Conservation (phyloP, 2,888 invertebrate species). For the Cenopis cana region DNA sequence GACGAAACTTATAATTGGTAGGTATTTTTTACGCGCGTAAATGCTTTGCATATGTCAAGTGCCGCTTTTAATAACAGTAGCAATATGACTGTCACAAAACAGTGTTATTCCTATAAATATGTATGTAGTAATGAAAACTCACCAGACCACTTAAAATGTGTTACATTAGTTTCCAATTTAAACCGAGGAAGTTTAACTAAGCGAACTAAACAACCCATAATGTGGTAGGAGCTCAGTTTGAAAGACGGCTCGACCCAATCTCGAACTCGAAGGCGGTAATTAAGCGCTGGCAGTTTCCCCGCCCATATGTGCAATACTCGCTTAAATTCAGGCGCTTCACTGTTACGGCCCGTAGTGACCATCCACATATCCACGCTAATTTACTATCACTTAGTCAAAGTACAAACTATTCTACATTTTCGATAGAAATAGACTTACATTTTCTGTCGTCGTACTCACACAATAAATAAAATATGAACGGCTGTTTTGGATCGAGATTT, state of each 20-base stretch:
- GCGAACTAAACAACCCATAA: neutral
- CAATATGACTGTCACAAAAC: neutral
- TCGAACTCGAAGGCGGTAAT: constrained; percentile 8
- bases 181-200: neutral
- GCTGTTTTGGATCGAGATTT: no score
- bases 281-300: constrained; percentile 7
- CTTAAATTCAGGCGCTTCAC: neutral
- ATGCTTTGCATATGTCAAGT: neutral
- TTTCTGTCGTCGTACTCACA: no score
- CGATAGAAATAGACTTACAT: neutral
- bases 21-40: no score
- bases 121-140: neutral
- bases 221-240: neutral
- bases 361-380: constrained; percentile 1
- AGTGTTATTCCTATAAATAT: neutral
- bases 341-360: neutral
- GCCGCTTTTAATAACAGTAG: neutral
- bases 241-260: neutral
- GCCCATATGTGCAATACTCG: constrained; percentile 7
- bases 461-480: no score
- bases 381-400: neutral
- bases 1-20: no score
- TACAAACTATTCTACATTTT: neutral
- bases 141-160: neutral
- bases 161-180: neutral